Conservation (phyloP, 2,113 vertebrate species). For the Labeo catla region DNA sequence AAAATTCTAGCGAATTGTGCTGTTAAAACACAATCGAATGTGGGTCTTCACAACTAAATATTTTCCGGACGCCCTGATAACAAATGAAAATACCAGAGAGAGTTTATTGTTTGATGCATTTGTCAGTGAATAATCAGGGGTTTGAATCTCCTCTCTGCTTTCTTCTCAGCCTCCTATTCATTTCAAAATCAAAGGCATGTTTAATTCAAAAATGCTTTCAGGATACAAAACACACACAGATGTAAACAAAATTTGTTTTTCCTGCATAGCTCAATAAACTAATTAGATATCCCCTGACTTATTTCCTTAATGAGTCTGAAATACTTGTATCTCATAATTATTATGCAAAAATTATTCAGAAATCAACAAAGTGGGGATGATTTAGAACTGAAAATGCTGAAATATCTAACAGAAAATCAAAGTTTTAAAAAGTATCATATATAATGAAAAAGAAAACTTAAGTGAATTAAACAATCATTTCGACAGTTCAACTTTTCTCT, state of each 20-base stretch:
- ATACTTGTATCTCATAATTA: not conserved
- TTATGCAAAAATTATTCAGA: not conserved
- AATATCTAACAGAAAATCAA: not conserved
- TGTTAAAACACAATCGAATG: not conserved
- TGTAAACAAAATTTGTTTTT: conserved; percentile 2
- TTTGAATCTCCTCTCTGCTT: not conserved
- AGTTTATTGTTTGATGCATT: not conserved
- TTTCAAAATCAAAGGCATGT: not conserved
- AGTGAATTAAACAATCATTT: too few relatives aligned
- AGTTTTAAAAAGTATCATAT: not conserved
- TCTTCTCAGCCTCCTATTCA: not conserved
- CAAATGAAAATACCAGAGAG: not conserved
- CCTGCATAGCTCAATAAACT: not conserved
- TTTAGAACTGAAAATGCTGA: not conserved
- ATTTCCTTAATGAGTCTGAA: not conserved
- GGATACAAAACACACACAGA: not conserved
- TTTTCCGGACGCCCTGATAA: not conserved
- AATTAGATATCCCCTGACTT: not conserved
- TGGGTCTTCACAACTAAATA: not conserved
- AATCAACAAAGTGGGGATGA: not conserved
- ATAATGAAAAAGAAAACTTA: too few relatives aligned
- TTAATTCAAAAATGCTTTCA: not conserved
- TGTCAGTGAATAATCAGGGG: not conserved
- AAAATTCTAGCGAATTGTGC: not conserved
- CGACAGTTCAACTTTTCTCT: not conserved